Base-by-base conservation (phyloP, 2,888 invertebrate genomes). In the Lobophora halterata region DNA sequence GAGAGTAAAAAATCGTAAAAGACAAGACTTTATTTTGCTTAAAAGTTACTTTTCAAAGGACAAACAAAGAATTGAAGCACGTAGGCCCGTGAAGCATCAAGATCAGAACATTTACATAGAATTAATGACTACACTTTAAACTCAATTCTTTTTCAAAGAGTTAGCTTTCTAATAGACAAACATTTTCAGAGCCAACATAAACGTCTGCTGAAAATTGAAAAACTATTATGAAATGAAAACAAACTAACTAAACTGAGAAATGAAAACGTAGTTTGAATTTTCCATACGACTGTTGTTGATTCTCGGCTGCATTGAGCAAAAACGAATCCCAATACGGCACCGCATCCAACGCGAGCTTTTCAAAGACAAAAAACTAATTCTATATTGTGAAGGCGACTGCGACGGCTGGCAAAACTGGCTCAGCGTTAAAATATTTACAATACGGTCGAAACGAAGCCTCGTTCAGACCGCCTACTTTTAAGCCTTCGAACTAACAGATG, bases 361-460 rank as follows among this genome's bases (percentile, higher is more conserved):
- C 30, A 38, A 16, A 41, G 35, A 34, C 38, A 50, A 48, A 60
- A 58, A 62, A 59, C 67, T 54, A 60, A 58, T 61, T 55, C 60
- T 62, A 71, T 69, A 65, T 62, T 60, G 64, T 55, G 33, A 45
- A 54, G 37, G 49, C 46, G 41, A 30, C 28, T 23, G 29, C 6
- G 9, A 17, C 33, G 42, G 56, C 52, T 54, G 58, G 59, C 59
- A 60, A 61, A 68, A 67, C 69, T 62, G 63, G 38, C 61, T 47
- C 48, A 56, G 49, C 63, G 69, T 71, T 79, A 72, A 76, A 80
- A 79, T 78, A 80, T 82, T 82, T 78, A 79, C 70, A 69, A 43
- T 67, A 72, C 68, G 71, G 77, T 70, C 59, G 66, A 66, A 71
- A 61, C 54, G 59, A 58, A 61, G 58, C 62, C 65, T 52, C 60